phyloP scores from a whole-genome alignment of 2,888 invertebrate genomes.

The Eurytoma adleriae region DNA sequence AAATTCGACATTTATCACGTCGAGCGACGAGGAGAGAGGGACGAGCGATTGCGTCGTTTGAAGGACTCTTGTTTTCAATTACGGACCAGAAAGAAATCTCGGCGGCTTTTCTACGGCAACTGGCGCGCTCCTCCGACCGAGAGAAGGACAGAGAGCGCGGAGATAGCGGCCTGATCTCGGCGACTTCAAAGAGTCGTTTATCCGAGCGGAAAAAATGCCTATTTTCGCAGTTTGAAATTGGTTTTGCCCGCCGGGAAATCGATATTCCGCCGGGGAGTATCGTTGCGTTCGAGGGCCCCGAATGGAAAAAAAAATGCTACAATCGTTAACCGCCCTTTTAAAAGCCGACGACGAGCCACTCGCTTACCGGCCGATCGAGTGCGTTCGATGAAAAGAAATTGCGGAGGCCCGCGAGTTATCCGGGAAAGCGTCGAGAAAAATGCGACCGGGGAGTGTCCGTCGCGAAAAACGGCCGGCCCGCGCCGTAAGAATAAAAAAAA shows the following conservation, averaged over 20 bases:
- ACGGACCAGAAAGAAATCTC: constrained; percentile 41
- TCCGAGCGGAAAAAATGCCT: constrained; percentile 41
- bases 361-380: no score
- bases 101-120: neutral
- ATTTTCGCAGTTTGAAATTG: constrained; percentile 42
- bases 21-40: constrained; percentile 18
- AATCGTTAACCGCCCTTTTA: no score
- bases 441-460: no score
- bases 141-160: neutral
- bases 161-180: neutral
- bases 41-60: constrained; percentile 31
- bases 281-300: neutral
- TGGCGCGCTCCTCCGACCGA: no score
- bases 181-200: constrained; percentile 38
- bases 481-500: neutral
- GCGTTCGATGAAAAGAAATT: constrained; percentile 10
- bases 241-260: constrained; percentile 27
- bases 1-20: constrained; percentile 48
- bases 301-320: neutral
- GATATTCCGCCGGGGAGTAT: neutral
- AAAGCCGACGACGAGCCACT: no score
- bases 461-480: no score
- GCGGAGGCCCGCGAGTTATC: neutral
- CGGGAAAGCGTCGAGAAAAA: neutral
- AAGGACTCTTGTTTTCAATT: constrained; percentile 51